A percentile compares a stretch with the other conserved stretches of the same genome.
These are phyloP conservation scores for Phyllostomus hastatus DNA, from an alignment of 2,113 vertebrate species.

Conservation along the genomic window DNA sequence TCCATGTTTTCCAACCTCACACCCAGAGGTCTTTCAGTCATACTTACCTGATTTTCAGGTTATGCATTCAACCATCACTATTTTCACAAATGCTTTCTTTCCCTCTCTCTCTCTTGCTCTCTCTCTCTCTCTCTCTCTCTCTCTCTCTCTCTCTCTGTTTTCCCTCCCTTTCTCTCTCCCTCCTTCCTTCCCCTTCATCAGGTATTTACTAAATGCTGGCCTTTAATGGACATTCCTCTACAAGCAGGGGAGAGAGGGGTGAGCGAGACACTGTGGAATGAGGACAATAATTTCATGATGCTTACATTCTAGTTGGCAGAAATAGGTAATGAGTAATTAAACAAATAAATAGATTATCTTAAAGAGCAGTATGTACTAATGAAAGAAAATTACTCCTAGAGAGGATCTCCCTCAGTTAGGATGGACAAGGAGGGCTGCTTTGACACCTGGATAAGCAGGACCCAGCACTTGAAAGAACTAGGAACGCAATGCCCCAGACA, in stretches of 20 bases:
- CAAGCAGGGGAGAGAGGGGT: not conserved
- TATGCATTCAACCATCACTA: not conserved
- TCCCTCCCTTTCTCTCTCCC: too few relatives aligned
- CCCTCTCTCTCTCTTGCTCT: not conserved
- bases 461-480: not conserved
- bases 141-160: not conserved
- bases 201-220: not conserved
- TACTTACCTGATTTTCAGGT: not conserved
- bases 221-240: not conserved
- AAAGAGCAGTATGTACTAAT: not conserved
- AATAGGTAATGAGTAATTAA: not conserved
- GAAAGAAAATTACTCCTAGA: not conserved
- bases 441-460: not conserved
- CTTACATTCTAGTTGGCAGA: not conserved
- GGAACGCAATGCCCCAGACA: not conserved
- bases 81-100: not conserved
- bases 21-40: not conserved
- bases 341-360: not conserved
- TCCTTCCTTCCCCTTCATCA: not conserved
- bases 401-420: not conserved
- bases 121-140: too few relatives aligned
- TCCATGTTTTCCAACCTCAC: not conserved
- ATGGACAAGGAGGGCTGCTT: not conserved
- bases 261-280: not conserved
- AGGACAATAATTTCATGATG: not conserved